Evolutionary conservation across 2,888 invertebrate species (phyloP).

Genomic region (Trichopoda pennipes): DNA sequence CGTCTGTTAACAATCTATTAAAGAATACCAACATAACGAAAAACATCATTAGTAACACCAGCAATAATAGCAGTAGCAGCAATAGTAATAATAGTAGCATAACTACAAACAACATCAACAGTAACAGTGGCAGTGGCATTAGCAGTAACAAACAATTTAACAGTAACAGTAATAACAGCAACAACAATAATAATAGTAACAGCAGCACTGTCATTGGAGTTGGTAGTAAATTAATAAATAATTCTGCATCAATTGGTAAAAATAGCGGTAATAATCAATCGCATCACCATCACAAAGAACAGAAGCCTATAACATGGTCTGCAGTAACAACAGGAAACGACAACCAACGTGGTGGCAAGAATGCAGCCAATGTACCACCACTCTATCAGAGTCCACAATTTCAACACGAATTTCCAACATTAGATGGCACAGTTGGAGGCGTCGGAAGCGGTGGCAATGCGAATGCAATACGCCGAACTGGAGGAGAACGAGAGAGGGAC

Average conservation of each 20-base stretch:
- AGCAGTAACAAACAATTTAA: constrained; percentile 67
- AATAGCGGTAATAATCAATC: constrained; percentile 70
- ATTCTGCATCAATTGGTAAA: constrained; percentile 65
- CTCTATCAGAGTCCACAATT: constrained; percentile 93
- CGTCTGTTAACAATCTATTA: constrained; percentile 57
- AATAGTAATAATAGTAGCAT: constrained; percentile 70
- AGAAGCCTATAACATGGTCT: constrained; percentile 84
- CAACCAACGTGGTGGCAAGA: constrained; percentile 72
- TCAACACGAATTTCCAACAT: constrained; percentile 97
- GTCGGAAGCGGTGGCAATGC: constrained; percentile 73
- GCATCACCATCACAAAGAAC: constrained; percentile 71
- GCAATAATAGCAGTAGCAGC: constrained; percentile 62
- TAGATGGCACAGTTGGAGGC: constrained; percentile 83
- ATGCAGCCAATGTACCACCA: constrained; percentile 82
- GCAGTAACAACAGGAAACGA: constrained; percentile 83
- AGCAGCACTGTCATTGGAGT: constrained; percentile 71
- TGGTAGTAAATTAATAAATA: constrained; percentile 72
- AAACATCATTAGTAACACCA: constrained; percentile 59
- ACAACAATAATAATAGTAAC: constrained; percentile 68
- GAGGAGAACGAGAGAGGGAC: constrained; percentile 46
- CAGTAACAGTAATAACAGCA: constrained; percentile 66
- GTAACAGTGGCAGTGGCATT: constrained; percentile 70
- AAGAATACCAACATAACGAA: constrained; percentile 53
- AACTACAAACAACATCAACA: constrained; percentile 63
- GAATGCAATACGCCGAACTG: constrained; percentile 72